Evolutionary conservation across 2,113 vertebrate genomes (phyloP), one percentile per base, ranked within the genome.

Genomic region (Ceuthmochares aereus): DNA sequence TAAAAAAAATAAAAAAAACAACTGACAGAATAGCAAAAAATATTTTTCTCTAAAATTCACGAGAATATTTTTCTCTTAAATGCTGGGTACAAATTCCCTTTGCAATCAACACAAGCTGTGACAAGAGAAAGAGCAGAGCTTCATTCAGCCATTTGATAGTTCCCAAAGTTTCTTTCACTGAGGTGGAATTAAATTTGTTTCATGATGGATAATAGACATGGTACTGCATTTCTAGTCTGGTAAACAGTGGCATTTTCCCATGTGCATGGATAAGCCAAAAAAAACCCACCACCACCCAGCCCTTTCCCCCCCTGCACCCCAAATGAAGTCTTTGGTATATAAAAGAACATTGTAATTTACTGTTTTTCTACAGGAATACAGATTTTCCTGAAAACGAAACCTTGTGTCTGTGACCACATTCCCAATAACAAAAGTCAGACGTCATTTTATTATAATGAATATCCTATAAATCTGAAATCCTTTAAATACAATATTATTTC

Each of bases 71-170:
- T 90, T 84, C 55, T 88, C 67, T 75, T 87, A 86, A 92, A 72
- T 27, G 68, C 7, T 73, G 17, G 12, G 30, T 63, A 93, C 75
- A 68, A 90, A 84, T 78, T 93, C 79, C 79, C 92, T 72, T 74
- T 87, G 73, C 83, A 94, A 94, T 87, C 88, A 93, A 83, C 84
- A 89, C 49, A 95, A 91, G 84, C 64, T 87, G 92, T 75, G 64
- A 93, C 64, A 92, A 86, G 88, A 92, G 90, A 89, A 92, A 93
- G 40, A 96, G 43, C 92, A 94, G 85, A 96, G 36, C 58, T 58
- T 94, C 43, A 70, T 74, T 42, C 37, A 75, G 64, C 81, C 54
- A 60, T 25, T 93, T 94, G 79, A 90, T 60, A 93, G 76, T 49
- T 84, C 30, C 72, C 72, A 66, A 90, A 25, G 60, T 92, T 93